Evolutionary conservation across 2,888 invertebrate genomes (phyloP), one percentile per base, ranked within the genome.

Genomic region (Ommatoiulus sabulosus): DNA sequence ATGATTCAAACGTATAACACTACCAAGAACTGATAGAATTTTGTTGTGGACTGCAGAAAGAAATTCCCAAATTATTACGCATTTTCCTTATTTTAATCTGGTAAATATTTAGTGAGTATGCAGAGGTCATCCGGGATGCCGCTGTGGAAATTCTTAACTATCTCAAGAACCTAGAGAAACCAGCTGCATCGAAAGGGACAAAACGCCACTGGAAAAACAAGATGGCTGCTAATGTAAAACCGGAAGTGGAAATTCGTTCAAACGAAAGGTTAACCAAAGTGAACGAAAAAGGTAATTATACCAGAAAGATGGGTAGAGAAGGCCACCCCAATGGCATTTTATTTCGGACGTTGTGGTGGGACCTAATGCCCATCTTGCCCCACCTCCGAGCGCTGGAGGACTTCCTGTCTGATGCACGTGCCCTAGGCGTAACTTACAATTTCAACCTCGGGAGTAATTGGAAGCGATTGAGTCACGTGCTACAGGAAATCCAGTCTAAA

Each of bases 281-380:
- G 4, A 1, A 48, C 48, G 10, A 48, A 12, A 48, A 48, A 2
- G 48, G 48, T 1, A 8, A 48, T n/a, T n/a, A n/a, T 48, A 12
- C 5, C 48, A 48, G 48, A 12, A 48, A 48, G 12, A 48, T 48
- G 48, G 48, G 2, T 17, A 12, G 15, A 52, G 48, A 57, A 5
- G 57, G 17, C 17, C 17, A 57, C 17, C 17, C 17, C 1, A 63
- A 20, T 5, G 63, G 20, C 63, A 1, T 63, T 5, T 63, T n/a
- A 20, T 20, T 63, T 20, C 5, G 20, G 63, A 63, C 20, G n/a
- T 20, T 63, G 6, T 20, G 63, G 5, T 63, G 63, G 63, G 63
- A 63, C 63, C 63, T 63, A 7, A 63, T 63, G 63, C 63, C 63
- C n/a, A 63, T 63, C 20, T 63, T 63, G 20, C 63, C 63, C 20